Evolutionary conservation across 2,797 vertebrate genomes (phyloP), one percentile per base, ranked within the genome.

Genomic region (Molothrus aeneus): DNA sequence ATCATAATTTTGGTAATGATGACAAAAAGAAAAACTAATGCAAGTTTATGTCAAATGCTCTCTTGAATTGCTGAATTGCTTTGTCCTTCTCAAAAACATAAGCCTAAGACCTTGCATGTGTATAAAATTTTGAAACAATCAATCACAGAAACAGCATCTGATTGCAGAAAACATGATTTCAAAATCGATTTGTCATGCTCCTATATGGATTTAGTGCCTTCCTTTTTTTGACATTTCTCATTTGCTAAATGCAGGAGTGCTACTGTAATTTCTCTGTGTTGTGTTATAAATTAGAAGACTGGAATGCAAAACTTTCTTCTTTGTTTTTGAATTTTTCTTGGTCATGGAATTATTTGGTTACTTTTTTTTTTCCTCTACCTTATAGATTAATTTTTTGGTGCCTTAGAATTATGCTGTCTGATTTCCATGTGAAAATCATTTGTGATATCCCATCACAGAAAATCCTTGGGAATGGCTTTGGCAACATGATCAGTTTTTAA

Each of bases 201-300:
- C 54, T 93, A 40, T 95, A 97, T 94, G 91, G 94, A 98, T 98
- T 98, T 97, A 95, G 47, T 94, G 95, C 90, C 95, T 97, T 97
- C 92, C 95, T 96, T 96, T 57, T 97, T 97, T 96, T 97, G 96
- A 95, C 96, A 95, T 96, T 97, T 98, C 90, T 97, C 93, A 97
- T 98, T 97, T 98, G 83, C 93, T 96, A 97, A 97, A 93, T 94
- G 90, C 80, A 96, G 91, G 71, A 78, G 80, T 4, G 21, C 69
- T 93, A 90, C 78, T 94, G 75, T 90, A 96, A 97, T 97, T 95
- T 96, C 88, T 91, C 32, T 84, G 19, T 87, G 82, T 85, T 95
- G 80, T 86, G 78, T 68, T 90, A 93, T 24, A 84, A 75, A 90
- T 90, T 69, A 93, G 80, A 86, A 96, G 43, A 31, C 36, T 17